Evolutionary conservation across 1,140 invertebrate genomes (phyloP), one percentile per base, ranked within the genome.

Genomic region (Sesamia nonagrioides): DNA sequence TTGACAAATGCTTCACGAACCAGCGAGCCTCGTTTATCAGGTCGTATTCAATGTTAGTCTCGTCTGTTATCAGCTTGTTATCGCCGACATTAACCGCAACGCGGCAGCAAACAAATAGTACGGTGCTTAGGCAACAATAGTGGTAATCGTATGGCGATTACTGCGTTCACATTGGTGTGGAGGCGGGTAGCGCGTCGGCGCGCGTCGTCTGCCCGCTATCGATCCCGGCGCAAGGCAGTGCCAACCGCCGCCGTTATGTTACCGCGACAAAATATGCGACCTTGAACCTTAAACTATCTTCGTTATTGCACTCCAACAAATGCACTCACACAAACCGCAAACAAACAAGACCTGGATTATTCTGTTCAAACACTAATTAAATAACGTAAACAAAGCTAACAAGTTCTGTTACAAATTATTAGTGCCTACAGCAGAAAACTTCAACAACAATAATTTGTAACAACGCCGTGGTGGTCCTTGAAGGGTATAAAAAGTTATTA

Each of bases 201-300:
- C 88, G 89, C 86, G 84, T 82, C 85, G 80, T 82, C 90, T 86
- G 81, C 83, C 83, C 86, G 86, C 88, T 92, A 92, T 92, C 85
- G 88, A 92, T 90, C 86, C 87, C 86, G 87, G 69, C 81, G 79
- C 81, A 83, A 84, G 84, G 82, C 80, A 78, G 84, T 84, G 84
- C 85, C 85, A 78, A 87, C 86, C 87, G 80, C 84, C 83, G 81
- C 61, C 58, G 61, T 54, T 54, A 58, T 58, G 78, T 72, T 80
- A 80, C 84, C 83, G 86, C 84, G 76, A 84, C 83, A 75, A 84
- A 84, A 81, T 77, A 80, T 69, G 80, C 87, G 87, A 86, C 88
- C 88, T 91, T 89, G 88, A 91, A 89, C 88, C 85, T 86, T 82
- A 75, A 74, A 75, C 75, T 80, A 79, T 66, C 61, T 52, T 75